Percentiles rank a stretch among this genome's conserved stretches.
phyloP scores from a whole-genome alignment of 1,140 invertebrate species.

The Physella acuta region DNA sequence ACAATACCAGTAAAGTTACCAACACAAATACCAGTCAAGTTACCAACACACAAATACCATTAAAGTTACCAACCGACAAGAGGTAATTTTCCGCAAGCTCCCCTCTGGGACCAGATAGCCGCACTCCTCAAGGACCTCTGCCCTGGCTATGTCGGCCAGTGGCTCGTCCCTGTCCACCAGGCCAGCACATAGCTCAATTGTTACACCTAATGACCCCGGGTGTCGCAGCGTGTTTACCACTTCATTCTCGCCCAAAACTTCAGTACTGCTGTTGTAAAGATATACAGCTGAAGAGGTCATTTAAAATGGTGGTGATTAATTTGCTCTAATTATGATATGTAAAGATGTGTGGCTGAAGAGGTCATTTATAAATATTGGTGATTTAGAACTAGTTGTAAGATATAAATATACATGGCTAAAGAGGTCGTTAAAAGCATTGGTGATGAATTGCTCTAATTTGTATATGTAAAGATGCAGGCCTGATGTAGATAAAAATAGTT shows the following conservation, averaged over 20 bases:
- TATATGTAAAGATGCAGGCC: no score
- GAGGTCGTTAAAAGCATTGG: background rate
- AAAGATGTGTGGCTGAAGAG: background rate
- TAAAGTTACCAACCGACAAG: conserved; percentile 72
- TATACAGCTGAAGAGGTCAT: conserved; percentile 67
- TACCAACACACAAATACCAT: background rate
- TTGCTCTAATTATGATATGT: background rate
- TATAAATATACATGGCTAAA: background rate
- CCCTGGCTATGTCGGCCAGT: conserved; percentile 77
- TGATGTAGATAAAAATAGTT: no score
- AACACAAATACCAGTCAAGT: no score
- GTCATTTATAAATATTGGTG: background rate
- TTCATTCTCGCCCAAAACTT: conserved; percentile 25
- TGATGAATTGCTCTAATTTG: background rate
- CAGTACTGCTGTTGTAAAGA: conserved; percentile 59
- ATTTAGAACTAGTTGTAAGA: background rate
- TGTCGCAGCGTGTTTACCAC: conserved; percentile 73
- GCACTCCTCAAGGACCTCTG: conserved; percentile 91
- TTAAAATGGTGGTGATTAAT: background rate
- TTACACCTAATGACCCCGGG: conserved; percentile 74
- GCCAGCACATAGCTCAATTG: conserved; percentile 91
- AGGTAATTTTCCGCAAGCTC: conserved; percentile 73
- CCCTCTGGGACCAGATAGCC: conserved; percentile 82
- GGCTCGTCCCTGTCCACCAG: conserved; percentile 83
- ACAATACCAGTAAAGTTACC: no score